These are phyloP conservation scores for Siniperca obscura DNA, from an alignment of 2,797 vertebrate genomes.

Conservation along the genomic window DNA sequence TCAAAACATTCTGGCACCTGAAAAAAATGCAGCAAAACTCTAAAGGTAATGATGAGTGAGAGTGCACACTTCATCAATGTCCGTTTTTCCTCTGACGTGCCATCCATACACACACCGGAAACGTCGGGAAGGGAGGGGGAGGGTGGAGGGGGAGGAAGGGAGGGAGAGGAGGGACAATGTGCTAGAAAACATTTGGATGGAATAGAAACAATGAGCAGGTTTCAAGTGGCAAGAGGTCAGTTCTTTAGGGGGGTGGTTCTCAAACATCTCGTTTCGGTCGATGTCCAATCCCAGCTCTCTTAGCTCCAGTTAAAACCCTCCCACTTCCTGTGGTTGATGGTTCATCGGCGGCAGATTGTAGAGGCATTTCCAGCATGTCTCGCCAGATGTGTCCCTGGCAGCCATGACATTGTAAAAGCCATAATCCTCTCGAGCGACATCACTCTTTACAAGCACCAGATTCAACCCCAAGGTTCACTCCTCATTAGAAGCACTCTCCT, in stretches of 20 bases:
- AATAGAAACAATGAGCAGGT: slow-evolving; percentile 81
- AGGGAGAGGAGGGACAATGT: slow-evolving; percentile 54
- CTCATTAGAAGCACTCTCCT: slow-evolving; percentile 82
- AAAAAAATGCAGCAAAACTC: slow-evolving; percentile 65
- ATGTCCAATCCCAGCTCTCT: slow-evolving; percentile 70
- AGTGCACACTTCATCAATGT: slow-evolving; percentile 52
- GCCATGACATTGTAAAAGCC: slow-evolving; percentile 64
- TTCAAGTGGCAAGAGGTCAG: slow-evolving; percentile 80
- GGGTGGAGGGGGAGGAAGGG: neutral
- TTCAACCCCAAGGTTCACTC: slow-evolving; percentile 74
- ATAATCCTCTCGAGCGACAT: slow-evolving; percentile 43
- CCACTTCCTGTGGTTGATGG: slow-evolving; percentile 66
- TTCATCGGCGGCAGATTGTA: slow-evolving; percentile 60
- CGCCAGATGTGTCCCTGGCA: slow-evolving; percentile 72
- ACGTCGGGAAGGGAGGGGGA: slow-evolving; percentile 15
- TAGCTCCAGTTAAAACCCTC: slow-evolving; percentile 69
- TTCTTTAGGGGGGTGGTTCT: slow-evolving; percentile 63
- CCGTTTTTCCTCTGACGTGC: slow-evolving; percentile 53
- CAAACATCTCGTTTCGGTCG: slow-evolving; percentile 49
- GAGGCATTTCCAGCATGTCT: slow-evolving; percentile 63
- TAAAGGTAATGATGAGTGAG: slow-evolving; percentile 64
- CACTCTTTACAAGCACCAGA: slow-evolving; percentile 54
- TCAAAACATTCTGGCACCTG: slow-evolving; percentile 73
- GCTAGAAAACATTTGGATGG: slow-evolving; percentile 79
- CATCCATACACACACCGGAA: slow-evolving; percentile 48